Base-by-base conservation (phyloP, 1,140 invertebrate species). In the Neodiprion lecontei region DNA sequence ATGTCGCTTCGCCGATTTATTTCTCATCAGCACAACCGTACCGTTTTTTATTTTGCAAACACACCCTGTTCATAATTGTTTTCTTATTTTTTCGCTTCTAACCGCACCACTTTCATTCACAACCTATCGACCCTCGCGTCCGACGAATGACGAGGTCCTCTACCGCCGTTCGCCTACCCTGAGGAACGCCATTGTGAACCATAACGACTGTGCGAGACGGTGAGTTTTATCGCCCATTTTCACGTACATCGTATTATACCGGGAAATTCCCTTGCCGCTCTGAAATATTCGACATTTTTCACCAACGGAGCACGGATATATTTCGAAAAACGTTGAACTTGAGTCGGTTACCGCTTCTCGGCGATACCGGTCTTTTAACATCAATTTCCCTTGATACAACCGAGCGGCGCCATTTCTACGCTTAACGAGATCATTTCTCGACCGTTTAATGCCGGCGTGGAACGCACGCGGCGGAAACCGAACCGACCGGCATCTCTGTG, bases 141-240 rank as follows among this genome's bases (percentile, higher is more conserved):
- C 61, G 61, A 72, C 79, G 78, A 83, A 83, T 85, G 76, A 79
- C 76, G 77, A 80, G 75, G 78, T 66, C 71, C 76, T 76, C 70
- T 72, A 75, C 67, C 78, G 47, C 77, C 86, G 85, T 87, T 88
- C 87, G 86, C 85, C 83, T 84, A 85, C 80, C 85, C 86, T 81
- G 88, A 90, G 88, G 91, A 91, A 92, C 92, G 93, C 92, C 92
- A 94, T 94, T 93, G 92, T 94, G 92, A 91, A 88, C 92, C 91
- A 89, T 93, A 94, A 92, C 91, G 92, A 92, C 92, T 92, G 91
- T 89, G 83, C 72, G 77, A 82, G 84, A 88, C 86, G 86, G 88
- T 86, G 84, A 90, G 89, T 91, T 90, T 87, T 90, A 92, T 92
- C 92, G 89, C 86, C 83, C 89, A 90, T 90, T 91, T 90, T 90